Base-by-base conservation (phyloP, 1,140 invertebrate genomes). In the Xylocopa sonorina region DNA sequence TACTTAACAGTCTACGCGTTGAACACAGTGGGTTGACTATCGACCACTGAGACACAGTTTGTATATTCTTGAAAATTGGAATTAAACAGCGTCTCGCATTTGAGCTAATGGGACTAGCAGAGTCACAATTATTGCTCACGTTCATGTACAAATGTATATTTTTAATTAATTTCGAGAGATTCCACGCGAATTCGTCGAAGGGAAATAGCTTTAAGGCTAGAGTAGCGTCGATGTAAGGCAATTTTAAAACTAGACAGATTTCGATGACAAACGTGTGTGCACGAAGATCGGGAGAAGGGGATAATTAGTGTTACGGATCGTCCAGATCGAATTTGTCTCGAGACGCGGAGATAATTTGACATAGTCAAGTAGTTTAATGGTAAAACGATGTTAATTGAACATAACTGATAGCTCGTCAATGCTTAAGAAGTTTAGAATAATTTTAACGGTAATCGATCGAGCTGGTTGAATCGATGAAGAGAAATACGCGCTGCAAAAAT, bases 241-340 rank as follows among this genome's bases (percentile, higher is more conserved):
- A 9, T 24, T 62, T 43, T 27, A 64, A 53, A 1, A n/a, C n/a
- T 29, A 27, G 27, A 24, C 0, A 2, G 41, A 68, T 51, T 51
- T 46, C 46, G 41, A 34, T 46, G 41, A 50, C 21, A 29, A 29
- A 1, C 0, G 10, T 0, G 43, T 12, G 10, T 18, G 10, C 18
- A 16, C 32, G 32, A 21, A 24, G n/a, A 50, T 46, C 18, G 24
- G 16, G 48, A 38, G 34, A 24, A 27, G 43, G 6, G 12, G 29
- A 67, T 27, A 58, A 50, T 67, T 55, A 74, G 63, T 73, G 48
- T 63, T 32, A 69, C 29, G 75, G 55, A 77, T 81, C 72, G 48
- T 75, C 58, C 38, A 64, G 24, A 43, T 82, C 71, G 72, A 83
- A 43, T 69, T 62, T 43, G 41, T 68, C 81, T 57, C 66, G 63